A percentile compares a stretch with the other conserved stretches of the same genome.
phyloP scores from a whole-genome alignment of 2,797 vertebrate genomes.

The Pogoniulus pusillus region DNA sequence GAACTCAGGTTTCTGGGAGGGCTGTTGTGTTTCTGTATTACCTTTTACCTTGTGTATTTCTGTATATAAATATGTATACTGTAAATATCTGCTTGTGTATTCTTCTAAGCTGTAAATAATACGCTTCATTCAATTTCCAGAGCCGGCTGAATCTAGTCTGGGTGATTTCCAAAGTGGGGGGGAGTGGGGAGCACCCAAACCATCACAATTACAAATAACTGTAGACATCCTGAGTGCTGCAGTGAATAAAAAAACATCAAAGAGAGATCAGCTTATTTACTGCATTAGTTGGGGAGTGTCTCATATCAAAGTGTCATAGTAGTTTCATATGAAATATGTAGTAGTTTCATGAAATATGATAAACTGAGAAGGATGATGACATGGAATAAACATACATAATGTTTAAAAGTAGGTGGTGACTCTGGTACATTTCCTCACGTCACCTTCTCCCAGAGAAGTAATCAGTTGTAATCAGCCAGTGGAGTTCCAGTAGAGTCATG shows the following conservation, averaged over 20 bases:
- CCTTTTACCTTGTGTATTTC: too few relatives aligned
- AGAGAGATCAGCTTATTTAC: not conserved
- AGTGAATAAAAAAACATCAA: not conserved
- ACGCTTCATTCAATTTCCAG: too few relatives aligned
- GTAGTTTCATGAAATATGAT: not conserved
- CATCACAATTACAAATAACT: not conserved
- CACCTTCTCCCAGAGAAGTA: not conserved
- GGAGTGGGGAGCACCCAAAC: too few relatives aligned
- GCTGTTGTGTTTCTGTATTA: too few relatives aligned
- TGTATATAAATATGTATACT: too few relatives aligned
- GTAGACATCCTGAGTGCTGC: not conserved
- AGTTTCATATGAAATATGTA: not conserved
- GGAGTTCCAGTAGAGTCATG: not conserved
- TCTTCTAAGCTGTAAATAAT: too few relatives aligned
- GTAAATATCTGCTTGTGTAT: too few relatives aligned
- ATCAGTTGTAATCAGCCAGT: accelerated
- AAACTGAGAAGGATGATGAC: not conserved
- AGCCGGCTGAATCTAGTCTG: too few relatives aligned
- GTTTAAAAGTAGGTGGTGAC: not conserved
- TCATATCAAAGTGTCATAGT: not conserved
- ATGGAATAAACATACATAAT: not conserved
- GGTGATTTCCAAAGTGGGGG: too few relatives aligned
- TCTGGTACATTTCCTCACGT: not conserved
- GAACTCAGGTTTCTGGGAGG: too few relatives aligned
- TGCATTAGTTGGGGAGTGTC: not conserved